These are phyloP conservation scores for Parauchenoglanis punctatus DNA, from an alignment of 2,797 vertebrate genomes.

Conservation along the genomic window DNA sequence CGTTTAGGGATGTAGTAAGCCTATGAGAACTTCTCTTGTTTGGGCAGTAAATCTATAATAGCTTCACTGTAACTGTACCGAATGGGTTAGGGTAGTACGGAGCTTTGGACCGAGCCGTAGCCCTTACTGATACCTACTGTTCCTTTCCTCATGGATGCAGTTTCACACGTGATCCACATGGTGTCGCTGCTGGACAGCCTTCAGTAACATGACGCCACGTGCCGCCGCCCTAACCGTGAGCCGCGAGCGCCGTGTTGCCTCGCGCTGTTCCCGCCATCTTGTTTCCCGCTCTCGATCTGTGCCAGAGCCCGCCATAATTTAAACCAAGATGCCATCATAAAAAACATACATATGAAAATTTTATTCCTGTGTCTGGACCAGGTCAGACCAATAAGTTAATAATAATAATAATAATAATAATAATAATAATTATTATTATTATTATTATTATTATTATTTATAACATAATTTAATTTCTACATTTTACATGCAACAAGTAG, in stretches of 20 bases:
- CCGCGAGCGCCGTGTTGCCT: conserved; percentile 35
- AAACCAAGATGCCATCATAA: conserved; percentile 13
- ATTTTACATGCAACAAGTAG: not conserved
- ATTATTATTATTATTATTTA: not conserved
- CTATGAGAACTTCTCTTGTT: not conserved
- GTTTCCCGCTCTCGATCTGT: conserved; percentile 63
- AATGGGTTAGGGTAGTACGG: not conserved
- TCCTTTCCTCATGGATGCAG: not conserved
- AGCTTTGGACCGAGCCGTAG: not conserved
- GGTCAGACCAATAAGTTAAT: not conserved
- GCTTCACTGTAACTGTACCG: not conserved
- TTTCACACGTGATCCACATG: conserved; percentile 65
- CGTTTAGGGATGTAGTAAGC: not conserved
- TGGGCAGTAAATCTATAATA: not conserved
- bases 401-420: not conserved
- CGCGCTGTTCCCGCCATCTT: conserved; percentile 73
- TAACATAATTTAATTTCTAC: not conserved
- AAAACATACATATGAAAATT: not conserved
- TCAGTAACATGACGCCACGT: conserved; percentile 25
- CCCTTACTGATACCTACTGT: not conserved
- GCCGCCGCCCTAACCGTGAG: conserved; percentile 35
- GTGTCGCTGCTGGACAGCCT: conserved; percentile 69
- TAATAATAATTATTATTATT: not conserved
- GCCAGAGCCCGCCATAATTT: conserved; percentile 48
- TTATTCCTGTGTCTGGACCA: not conserved